Evolutionary conservation across 2,888 invertebrate genomes (phyloP), one percentile per base, ranked within the genome.

Genomic region (Cheilosia vernalis): DNA sequence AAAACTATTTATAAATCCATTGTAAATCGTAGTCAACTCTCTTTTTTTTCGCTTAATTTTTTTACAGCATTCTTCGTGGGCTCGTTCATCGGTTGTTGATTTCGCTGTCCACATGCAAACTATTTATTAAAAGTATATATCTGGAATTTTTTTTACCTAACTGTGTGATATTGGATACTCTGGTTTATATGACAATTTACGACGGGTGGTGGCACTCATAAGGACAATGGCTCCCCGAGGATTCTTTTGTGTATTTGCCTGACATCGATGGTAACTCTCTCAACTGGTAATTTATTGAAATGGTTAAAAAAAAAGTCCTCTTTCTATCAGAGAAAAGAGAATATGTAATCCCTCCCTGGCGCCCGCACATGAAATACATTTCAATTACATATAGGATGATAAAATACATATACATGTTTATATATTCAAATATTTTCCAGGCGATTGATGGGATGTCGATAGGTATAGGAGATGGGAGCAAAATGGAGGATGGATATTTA

Each of bases 11-110:
- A 40, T 37, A 42, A 63, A 58, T 33, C 49, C 33, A 17, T 56
- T 66, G 66, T 72, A 53, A 77, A 69, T 55, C 61, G 58, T 42
- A 77, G 27, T 21, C 44, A 40, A 19, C 19, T 24, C 56, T 55
- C 27, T 53, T 9, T 24, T 73, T 21, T 27, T 42, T 30, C 30
- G 0, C 33, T 42, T 3, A 9, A 30, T 4, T 37, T 13, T 69
- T 77, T 70, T 53, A 58, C 13, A 19, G 27, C 37, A 64, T 42
- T 49, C 69, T 70, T 56, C 69, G 24, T 78, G 24, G 10, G 66
- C 64, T 82, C 66, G 72, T 77, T 81, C 72, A 83, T 83, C 82
- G 78, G 72, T 78, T 78, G 82, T 83, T 83, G 72, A 83, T 78
- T 78, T 60, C 49, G 61, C 53, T 83, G 64, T 78, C 64, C 82